A percentile compares a stretch with the other conserved stretches of the same genome.
Conservation (phyloP, 2,113 vertebrate genomes). For the Zosterops lateralis region DNA sequence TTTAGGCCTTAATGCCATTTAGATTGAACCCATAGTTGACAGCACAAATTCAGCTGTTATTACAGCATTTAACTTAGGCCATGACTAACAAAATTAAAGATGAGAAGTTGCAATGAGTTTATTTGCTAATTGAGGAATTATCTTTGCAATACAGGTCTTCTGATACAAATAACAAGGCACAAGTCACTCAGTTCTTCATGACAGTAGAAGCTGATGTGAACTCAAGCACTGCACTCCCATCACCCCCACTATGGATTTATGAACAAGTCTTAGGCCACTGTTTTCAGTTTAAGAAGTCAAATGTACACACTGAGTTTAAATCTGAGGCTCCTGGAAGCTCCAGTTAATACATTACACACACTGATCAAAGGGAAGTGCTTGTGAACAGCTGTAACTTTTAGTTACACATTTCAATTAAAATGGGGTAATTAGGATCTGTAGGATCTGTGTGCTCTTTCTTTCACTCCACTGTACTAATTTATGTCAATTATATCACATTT, state of each 20-base stretch:
- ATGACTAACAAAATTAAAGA: not conserved
- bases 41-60: not conserved
- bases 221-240: not conserved
- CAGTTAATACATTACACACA: not conserved
- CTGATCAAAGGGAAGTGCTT: not conserved
- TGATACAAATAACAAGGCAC: not conserved
- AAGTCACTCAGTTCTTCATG: not conserved
- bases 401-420: not conserved
- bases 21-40: not conserved
- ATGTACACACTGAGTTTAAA: not conserved
- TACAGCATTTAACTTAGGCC: not conserved
- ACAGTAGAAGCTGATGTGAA: not conserved
- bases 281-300: not conserved
- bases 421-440: not conserved
- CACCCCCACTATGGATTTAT: not conserved
- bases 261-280: not conserved
- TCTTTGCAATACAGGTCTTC: not conserved
- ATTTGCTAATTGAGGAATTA: not conserved
- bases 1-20: not conserved
- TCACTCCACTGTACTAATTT: not conserved
- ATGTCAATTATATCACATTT: not conserved
- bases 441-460: not conserved
- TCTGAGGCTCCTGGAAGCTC: not conserved
- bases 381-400: not conserved
- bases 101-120: not conserved